A percentile compares a stretch with the other conserved stretches of the same genome.
Conservation (phyloP, 2,797 vertebrate genomes). For the Coluber constrictor region DNA sequence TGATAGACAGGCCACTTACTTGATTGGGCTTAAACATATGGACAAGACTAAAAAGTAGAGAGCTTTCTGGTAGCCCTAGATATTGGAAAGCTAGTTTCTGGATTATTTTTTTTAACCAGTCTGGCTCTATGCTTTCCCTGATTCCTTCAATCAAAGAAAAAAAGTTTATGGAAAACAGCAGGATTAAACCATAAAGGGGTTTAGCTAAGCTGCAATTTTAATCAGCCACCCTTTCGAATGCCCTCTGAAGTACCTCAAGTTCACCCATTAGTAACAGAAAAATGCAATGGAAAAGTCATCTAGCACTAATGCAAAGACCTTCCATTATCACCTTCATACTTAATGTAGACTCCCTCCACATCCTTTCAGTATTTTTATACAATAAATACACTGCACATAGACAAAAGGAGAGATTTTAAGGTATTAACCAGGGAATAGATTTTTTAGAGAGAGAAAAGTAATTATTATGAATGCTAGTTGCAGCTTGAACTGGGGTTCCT, state of each 20-base stretch:
- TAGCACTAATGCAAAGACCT: slow-evolving; percentile 1
- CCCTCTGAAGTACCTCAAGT: slow-evolving; percentile 2
- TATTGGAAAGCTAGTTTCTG: background rate
- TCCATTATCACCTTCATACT: slow-evolving; percentile 13
- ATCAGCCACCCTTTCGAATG: slow-evolving; percentile 3
- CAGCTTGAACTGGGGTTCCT: background rate
- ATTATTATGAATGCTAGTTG: background rate
- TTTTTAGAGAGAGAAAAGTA: slow-evolving; percentile 1
- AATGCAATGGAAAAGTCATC: slow-evolving; percentile 19
- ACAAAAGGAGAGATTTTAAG: background rate
- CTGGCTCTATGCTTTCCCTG: slow-evolving; percentile 2
- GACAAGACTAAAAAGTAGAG: background rate
- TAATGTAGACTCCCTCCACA: background rate
- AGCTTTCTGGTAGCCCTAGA: background rate
- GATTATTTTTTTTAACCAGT: background rate
- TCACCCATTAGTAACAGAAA: slow-evolving; percentile 12
- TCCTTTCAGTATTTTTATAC: slow-evolving; percentile 16
- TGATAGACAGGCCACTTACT: background rate
- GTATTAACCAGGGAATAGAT: background rate
- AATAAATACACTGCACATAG: background rate
- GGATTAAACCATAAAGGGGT: slow-evolving; percentile 1
- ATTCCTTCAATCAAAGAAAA: slow-evolving; percentile 12
- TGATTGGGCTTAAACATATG: background rate
- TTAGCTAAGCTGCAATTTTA: slow-evolving; percentile 3
- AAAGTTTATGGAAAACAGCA: background rate